Percentiles rank a stretch among this genome's conserved stretches.
Evolutionary conservation across 2,888 invertebrate genomes (phyloP).

Genomic region (Andrena dorsata): DNA sequence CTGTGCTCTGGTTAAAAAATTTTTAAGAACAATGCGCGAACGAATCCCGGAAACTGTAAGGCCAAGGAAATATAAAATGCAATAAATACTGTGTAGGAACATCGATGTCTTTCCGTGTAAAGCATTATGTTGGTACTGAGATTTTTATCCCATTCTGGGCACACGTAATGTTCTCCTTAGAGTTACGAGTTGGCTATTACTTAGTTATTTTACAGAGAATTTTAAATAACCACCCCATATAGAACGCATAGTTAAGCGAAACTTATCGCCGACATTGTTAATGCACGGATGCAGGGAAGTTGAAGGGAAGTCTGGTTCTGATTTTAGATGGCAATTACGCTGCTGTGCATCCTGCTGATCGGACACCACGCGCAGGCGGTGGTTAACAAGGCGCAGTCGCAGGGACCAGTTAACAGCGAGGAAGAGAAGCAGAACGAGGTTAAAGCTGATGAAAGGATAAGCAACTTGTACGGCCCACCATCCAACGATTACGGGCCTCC

Average conservation of each 20-base stretch:
- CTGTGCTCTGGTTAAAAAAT: not conserved
- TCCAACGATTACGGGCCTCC: constrained; percentile 77
- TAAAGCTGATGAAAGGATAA: constrained; percentile 80
- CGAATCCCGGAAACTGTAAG: too few relatives aligned
- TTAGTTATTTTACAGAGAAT: too few relatives aligned
- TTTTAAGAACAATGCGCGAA: too few relatives aligned
- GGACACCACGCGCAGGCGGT: constrained; percentile 76
- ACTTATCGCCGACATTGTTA: not conserved
- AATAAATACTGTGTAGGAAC: too few relatives aligned
- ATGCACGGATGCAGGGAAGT: not conserved
- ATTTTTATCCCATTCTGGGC: too few relatives aligned
- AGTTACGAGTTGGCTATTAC: too few relatives aligned
- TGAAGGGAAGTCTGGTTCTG: constrained; percentile 51
- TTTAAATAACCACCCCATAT: too few relatives aligned
- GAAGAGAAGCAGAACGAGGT: constrained; percentile 72
- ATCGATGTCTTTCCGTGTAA: too few relatives aligned
- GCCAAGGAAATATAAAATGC: too few relatives aligned
- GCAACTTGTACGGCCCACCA: constrained; percentile 73
- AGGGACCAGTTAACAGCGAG: constrained; percentile 56
- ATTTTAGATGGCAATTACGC: constrained; percentile 78
- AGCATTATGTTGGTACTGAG: too few relatives aligned
- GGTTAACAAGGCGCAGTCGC: constrained; percentile 76
- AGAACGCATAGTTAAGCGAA: not conserved
- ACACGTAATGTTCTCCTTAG: too few relatives aligned
- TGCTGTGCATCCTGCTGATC: constrained; percentile 75